A percentile compares a stretch with the other conserved stretches of the same genome.
Conservation (phyloP, 2,113 vertebrate species). For the Barnardius zonarius region DNA sequence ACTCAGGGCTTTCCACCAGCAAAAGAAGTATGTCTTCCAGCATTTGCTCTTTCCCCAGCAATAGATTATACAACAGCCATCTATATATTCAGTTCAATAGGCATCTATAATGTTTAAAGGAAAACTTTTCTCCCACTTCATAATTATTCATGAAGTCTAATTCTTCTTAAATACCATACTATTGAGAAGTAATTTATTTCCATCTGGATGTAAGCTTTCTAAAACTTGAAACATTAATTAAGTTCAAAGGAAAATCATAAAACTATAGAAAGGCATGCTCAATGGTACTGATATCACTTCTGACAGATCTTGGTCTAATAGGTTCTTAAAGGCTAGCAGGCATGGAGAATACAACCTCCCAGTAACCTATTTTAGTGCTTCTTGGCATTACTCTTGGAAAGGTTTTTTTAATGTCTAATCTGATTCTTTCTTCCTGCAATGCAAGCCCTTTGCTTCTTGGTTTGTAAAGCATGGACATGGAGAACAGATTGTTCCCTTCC, state of each 20-base stretch:
- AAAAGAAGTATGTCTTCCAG: neutral
- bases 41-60: neutral
- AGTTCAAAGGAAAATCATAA: conserved; percentile 33
- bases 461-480: neutral
- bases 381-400: neutral
- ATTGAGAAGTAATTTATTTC: neutral
- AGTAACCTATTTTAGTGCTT: neutral
- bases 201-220: neutral
- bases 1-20: neutral
- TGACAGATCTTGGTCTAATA: neutral
- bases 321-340: neutral
- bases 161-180: neutral
- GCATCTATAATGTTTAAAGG: neutral
- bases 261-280: neutral
- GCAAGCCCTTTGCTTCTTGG: neutral
- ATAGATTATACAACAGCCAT: neutral
- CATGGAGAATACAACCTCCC: neutral
- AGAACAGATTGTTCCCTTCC: neutral
- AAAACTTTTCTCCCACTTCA: neutral
- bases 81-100: neutral
- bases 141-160: neutral
- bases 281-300: neutral
- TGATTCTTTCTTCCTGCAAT: neutral
- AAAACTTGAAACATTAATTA: neutral
- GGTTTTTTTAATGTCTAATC: neutral